Evolutionary conservation across 2,888 invertebrate genomes (phyloP).

Genomic region (Geotrupes spiniger): DNA sequence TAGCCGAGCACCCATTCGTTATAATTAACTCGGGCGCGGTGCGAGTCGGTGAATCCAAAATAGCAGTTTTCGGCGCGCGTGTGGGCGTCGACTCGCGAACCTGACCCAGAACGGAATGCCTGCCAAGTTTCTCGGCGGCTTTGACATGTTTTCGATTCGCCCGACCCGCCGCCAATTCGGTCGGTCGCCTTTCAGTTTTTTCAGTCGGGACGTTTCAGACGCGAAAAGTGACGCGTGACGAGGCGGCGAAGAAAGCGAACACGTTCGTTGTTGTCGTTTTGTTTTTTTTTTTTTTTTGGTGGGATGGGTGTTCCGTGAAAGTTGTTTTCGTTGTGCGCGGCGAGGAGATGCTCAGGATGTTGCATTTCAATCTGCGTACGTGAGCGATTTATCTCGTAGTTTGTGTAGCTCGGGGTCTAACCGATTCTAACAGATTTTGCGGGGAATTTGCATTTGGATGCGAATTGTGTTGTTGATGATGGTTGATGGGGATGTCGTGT

Average conservation of each 20-base stretch:
- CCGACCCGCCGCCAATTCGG: neutral
- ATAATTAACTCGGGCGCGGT: too few relatives aligned
- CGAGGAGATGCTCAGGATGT: constrained; percentile 8
- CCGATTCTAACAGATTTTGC: too few relatives aligned
- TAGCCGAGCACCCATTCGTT: too few relatives aligned
- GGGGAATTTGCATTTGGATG: too few relatives aligned
- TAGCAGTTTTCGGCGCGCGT: constrained; percentile 1
- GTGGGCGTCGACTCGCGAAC: constrained; percentile 15
- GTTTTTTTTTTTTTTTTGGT: neutral
- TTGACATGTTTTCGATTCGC: constrained; percentile 6
- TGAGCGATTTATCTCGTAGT: neutral
- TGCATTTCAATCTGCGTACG: constrained; percentile 16
- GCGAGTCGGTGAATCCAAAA: too few relatives aligned
- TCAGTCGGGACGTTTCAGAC: too few relatives aligned
- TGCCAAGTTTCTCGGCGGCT: constrained; percentile 9
- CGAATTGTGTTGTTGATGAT: too few relatives aligned
- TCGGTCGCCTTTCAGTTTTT: too few relatives aligned
- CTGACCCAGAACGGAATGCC: constrained; percentile 15
- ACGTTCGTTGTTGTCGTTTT: neutral
- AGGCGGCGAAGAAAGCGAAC: too few relatives aligned
- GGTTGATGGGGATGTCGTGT: too few relatives aligned
- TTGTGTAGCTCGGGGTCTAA: too few relatives aligned
- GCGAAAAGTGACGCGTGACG: too few relatives aligned
- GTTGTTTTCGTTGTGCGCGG: constrained; percentile 2
- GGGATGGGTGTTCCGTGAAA: neutral